Evolutionary conservation across 2,888 invertebrate genomes (phyloP), one percentile per base, ranked within the genome.

Genomic region (Lycocerus yunnanus): DNA sequence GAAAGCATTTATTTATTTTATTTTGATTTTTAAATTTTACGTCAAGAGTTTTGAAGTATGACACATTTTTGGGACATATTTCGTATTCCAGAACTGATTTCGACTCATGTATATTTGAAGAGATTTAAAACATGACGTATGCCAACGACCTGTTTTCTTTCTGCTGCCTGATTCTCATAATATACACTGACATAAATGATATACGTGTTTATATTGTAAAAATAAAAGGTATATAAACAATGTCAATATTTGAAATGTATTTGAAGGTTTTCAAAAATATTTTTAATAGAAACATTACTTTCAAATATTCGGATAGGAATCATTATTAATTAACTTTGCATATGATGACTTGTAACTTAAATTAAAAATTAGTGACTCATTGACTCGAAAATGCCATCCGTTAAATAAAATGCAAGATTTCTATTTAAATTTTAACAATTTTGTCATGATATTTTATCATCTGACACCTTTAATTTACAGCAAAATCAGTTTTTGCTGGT

Each of bases 11-110:
- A 20, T 59, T 72, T 63, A 20, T 63, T 73, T 73, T 68, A 18
- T 70, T 74, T 10, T 59, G n/a, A 65, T 73, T 66, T 71, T 65
- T 65, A 60, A 60, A 65, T 69, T 69, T 69, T 24, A 13, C 14
- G 14, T 16, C 61, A 18, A 63, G 20, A 16, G 59, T 60, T 59
- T 16, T 24, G 66, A 66, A 68, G 24, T 71, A 71, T 74, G 72
- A 75, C 72, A 76, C 69, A 69, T 68, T 72, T 77, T 74, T 72
- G 70, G 63, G 60, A 71, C 71, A 69, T 72, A 72, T 72, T 78
- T 73, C 68, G 72, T 77, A 77, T 73, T 71, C 73, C 72, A 68
- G 63, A 77, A 77, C 77, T 78, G 77, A 77, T 77, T 75, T 77
- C 66, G 69, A 72, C 73, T 77, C 68, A 71, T 74, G 76, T 73